Evolutionary conservation across 2,888 invertebrate species (phyloP).

Genomic region (Phlogophora meticulosa): DNA sequence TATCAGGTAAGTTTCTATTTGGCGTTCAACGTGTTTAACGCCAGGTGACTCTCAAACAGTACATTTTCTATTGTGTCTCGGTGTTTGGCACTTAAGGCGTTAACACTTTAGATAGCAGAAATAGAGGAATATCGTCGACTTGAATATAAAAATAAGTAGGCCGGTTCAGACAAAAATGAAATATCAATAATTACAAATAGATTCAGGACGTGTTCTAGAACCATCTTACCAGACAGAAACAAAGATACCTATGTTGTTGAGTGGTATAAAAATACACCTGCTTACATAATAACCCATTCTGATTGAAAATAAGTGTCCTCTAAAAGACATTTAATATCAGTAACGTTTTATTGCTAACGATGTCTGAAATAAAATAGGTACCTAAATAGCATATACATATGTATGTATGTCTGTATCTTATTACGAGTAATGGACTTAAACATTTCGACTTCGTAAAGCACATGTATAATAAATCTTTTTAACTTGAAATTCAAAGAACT

Average conservation of each 20-base stretch:
- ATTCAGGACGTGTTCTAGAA: neutral
- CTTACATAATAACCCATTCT: neutral
- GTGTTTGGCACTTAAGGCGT: no score
- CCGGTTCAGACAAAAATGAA: neutral
- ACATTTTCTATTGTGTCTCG: no score
- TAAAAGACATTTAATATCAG: slow-evolving; percentile 17
- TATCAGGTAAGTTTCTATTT: no score
- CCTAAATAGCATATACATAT: neutral
- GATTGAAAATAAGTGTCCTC: slow-evolving; percentile 24
- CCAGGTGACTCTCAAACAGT: no score
- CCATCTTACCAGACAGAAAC: neutral
- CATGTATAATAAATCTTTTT: slow-evolving; percentile 31
- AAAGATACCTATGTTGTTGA: neutral
- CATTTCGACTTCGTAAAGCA: slow-evolving; percentile 5
- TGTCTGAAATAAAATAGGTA: slow-evolving; percentile 12
- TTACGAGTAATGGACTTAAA: slow-evolving; percentile 9
- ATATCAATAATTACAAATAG: slow-evolving; percentile 9
- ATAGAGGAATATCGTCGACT: neutral
- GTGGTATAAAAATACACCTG: slow-evolving; percentile 7
- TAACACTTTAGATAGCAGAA: no score
- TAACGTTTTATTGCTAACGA: slow-evolving; percentile 3
- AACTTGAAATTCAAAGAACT: slow-evolving; percentile 29
- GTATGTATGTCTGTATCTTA: neutral
- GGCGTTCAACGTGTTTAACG: no score
- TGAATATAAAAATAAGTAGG: neutral